These are phyloP conservation scores for Augiades crinisus DNA, from an alignment of 2,888 invertebrate genomes.

Conservation along the genomic window DNA sequence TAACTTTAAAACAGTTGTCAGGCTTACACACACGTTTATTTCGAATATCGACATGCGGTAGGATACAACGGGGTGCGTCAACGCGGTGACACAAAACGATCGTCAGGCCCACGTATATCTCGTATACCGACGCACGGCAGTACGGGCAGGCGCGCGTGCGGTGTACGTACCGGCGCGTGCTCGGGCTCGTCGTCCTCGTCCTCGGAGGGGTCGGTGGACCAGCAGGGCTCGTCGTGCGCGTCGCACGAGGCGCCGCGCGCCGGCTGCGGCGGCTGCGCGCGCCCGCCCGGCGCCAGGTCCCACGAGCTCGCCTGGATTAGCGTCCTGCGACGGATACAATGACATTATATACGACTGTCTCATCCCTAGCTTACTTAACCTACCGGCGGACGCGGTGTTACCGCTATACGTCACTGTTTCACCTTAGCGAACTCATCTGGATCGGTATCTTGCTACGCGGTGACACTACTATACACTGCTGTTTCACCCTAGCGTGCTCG, in stretches of 20 bases:
- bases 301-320: slow-evolving; percentile 90
- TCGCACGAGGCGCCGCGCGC: slow-evolving; percentile 64
- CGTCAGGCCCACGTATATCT: too few species aligned
- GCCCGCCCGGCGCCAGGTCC: slow-evolving; percentile 74
- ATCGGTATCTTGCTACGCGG: slow-evolving; percentile 84
- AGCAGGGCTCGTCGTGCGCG: slow-evolving; percentile 88
- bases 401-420: slow-evolving; percentile 49
- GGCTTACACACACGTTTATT: too few species aligned
- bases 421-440: slow-evolving; percentile 87
- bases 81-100: too few species aligned
- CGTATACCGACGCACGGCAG: too few species aligned
- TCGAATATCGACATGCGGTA: too few species aligned
- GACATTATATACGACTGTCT: too few species aligned
- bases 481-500: too few species aligned
- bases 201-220: slow-evolving; percentile 96
- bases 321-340: slow-evolving; percentile 74
- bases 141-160: too few species aligned
- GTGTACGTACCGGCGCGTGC: slow-evolving; percentile 69
- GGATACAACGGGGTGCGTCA: too few species aligned
- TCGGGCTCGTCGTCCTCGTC: slow-evolving; percentile 94
- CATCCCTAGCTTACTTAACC: too few species aligned
- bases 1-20: too few species aligned
- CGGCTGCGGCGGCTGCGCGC: slow-evolving; percentile 44
- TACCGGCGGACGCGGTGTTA: slow-evolving; percentile 48
- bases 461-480: slow-evolving; percentile 47